phyloP scores from a whole-genome alignment of 2,888 invertebrate genomes.

The Synergus japonicus region DNA sequence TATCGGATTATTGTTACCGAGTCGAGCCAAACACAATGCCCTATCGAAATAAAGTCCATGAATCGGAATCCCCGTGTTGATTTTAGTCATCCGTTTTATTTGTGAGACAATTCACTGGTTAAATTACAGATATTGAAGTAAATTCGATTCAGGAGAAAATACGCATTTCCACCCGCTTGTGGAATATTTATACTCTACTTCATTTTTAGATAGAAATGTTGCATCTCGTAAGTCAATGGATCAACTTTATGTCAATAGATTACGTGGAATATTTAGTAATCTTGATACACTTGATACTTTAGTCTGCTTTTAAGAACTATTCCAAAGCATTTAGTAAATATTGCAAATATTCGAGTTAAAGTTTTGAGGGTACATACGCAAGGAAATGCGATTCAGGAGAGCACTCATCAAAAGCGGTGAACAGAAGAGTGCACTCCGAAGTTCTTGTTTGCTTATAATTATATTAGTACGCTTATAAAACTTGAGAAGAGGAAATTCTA shows the following conservation, averaged over 20 bases:
- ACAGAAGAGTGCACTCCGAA: slow-evolving; percentile 33
- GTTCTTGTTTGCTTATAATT: slow-evolving; percentile 37
- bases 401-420: slow-evolving; percentile 27
- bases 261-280: neutral
- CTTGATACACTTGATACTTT: neutral
- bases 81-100: neutral
- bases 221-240: no score
- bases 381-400: slow-evolving; percentile 1
- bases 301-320: neutral
- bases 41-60: slow-evolving; percentile 3
- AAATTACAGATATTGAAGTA: neutral
- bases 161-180: neutral
- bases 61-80: neutral
- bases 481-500: slow-evolving; percentile 29
- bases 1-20: slow-evolving; percentile 5
- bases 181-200: neutral
- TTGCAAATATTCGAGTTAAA: slow-evolving; percentile 9
- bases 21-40: slow-evolving; percentile 2
- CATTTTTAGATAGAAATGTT: no score
- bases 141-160: neutral
- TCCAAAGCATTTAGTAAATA: neutral
- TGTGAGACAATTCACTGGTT: neutral
- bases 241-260: neutral
- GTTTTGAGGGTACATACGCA: slow-evolving; percentile 1
- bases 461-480: slow-evolving; percentile 37